Evolutionary conservation across 2,797 vertebrate species (phyloP), one percentile per base, ranked within the genome.

Genomic region (Lagorchestes hirsutus): DNA sequence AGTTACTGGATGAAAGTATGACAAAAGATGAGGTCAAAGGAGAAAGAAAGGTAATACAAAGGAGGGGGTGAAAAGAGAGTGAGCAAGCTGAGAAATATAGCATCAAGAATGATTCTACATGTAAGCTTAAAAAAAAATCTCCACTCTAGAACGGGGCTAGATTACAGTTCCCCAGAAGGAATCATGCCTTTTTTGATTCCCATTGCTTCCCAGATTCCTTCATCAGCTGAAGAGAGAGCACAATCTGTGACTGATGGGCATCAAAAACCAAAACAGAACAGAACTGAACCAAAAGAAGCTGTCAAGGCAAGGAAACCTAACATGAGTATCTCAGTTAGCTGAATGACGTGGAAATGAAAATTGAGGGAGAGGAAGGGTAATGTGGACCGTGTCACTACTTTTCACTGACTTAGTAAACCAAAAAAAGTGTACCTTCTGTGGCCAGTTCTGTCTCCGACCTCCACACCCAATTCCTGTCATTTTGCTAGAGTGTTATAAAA

Each of bases 221-320:
- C 10, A 55, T 97, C 94, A 97, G 96, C 0, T 3, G 97, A 97
- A 96, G 29, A 59, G 55, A 92, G 94, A 0, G 0, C 91, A 95
- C 0, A 16, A 93, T 96, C 95, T 97, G 97, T 28, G 40, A 96
- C 92, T 0, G 0, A 91, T 56, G 96, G 58, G 94, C 94, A 96
- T 96, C 95, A 10, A 67, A 91, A 90, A 59, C 10, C 11, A 24
- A 97, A 90, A 40, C 1, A 24, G 46, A 82, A 82, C 2, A 1
- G 3, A 59, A 59, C 11, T 11, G 5, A 11, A 13, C 52, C 52
- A 74, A 40, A 40, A 18, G 4, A 58, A 98, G 95, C 95, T 96
- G 95, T 96, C 87, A 96, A 97, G 94, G 96, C 97, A 93, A 96
- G 94, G 93, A 93, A 97, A 97, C 40, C 29, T n/a, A 90, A 82